These are phyloP conservation scores for Passer domesticus DNA, from an alignment of 2,113 vertebrate species.

Conservation along the genomic window DNA sequence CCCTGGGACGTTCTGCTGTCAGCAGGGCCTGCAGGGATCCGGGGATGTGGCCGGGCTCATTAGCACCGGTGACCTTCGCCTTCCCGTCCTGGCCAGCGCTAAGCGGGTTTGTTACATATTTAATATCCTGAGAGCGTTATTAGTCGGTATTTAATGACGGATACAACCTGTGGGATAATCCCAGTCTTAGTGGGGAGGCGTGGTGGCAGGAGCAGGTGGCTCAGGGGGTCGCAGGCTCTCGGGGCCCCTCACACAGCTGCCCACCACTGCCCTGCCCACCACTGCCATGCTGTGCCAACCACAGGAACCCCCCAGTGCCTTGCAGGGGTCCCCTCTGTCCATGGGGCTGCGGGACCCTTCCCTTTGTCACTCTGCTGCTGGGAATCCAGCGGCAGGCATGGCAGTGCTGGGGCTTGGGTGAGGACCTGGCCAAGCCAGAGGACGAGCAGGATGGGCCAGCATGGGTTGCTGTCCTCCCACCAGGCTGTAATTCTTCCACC, in stretches of 20 bases:
- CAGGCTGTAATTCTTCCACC: slow-evolving; percentile 70
- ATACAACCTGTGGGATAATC: slow-evolving; percentile 67
- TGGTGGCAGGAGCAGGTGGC: rapidly evolving
- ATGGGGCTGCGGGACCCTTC: rapidly evolving
- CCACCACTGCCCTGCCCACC: background rate
- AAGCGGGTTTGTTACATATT: slow-evolving; percentile 69
- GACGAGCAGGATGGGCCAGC: slow-evolving; percentile 18
- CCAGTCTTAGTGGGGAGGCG: background rate
- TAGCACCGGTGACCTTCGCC: slow-evolving; percentile 37
- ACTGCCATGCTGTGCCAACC: rapidly evolving
- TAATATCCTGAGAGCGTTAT: slow-evolving; percentile 66
- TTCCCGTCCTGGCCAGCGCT: background rate
- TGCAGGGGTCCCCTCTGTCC: background rate
- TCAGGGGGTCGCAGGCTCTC: rapidly evolving
- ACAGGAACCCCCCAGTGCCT: background rate
- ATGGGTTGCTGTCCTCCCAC: slow-evolving; percentile 48
- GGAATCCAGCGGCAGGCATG: background rate
- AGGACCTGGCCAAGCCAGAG: slow-evolving; percentile 66
- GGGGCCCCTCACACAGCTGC: background rate
- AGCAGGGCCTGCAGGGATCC: rapidly evolving
- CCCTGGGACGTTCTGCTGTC: background rate
- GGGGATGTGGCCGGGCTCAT: background rate
- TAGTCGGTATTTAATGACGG: slow-evolving; percentile 54
- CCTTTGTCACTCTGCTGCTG: rapidly evolving
- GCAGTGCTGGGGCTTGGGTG: slow-evolving; percentile 70